Base-by-base conservation (phyloP, 1,140 invertebrate species). In the Holcopasites calliopsidis region DNA sequence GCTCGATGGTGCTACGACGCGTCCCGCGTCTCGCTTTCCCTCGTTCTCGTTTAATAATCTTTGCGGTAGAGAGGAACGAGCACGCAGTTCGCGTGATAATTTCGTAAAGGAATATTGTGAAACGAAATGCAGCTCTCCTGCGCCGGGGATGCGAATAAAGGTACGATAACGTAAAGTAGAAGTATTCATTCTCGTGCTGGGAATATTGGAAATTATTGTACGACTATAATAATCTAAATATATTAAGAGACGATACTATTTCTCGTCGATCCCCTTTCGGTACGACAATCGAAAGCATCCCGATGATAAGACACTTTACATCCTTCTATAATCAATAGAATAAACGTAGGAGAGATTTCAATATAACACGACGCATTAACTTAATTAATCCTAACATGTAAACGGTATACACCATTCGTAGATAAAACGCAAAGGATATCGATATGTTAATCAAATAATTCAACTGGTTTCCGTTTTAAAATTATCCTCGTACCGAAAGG, bases 401-500 rank as follows among this genome's bases (percentile, higher is more conserved):
- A 44, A 62, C 10, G 26, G 23, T 44, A 62, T 23, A 31, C 44
- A n/a, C 44, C 16, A 13, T 11, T 47, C 44, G 44, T 47, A n/a
- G 16, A 2, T 47, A n/a, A 4, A 47, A 47, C 44, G n/a, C n/a
- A 18, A 47, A 47, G n/a, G n/a, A n/a, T n/a, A 47, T 47, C 16
- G 44, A 5, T 47, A 47, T 47, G n/a, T 16, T 8, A 11, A 18
- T 47, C n/a, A 47, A 13, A n/a, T 47, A 47, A 47, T 11, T 47
- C n/a, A 47, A 47, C 16, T 47, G 44, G 44, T 47, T 47, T n/a
- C n/a, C n/a, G n/a, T n/a, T n/a, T n/a, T n/a, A n/a, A n/a, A n/a
- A n/a, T n/a, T n/a, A n/a, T n/a, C n/a, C 21, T 21, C 44, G 70
- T 73, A 65, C 61, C 70, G 49, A 73, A 73, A 47, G 70, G 49